These are phyloP conservation scores for Gracilinanus agilis DNA, from an alignment of 2,113 vertebrate species.

Conservation along the genomic window DNA sequence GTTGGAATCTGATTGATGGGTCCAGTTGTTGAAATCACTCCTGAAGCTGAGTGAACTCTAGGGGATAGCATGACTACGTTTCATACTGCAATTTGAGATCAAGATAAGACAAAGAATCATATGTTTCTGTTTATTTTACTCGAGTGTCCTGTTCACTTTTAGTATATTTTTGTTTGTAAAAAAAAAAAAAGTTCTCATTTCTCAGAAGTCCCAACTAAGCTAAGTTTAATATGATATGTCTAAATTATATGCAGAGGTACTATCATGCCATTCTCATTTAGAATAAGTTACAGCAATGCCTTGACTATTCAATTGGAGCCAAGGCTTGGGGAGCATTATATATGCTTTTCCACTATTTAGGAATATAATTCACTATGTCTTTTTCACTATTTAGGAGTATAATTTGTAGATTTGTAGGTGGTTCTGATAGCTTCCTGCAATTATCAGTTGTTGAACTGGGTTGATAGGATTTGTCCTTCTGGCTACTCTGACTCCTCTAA, in stretches of 20 bases:
- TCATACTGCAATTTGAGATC: background rate
- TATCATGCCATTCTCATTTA: background rate
- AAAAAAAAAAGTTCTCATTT: background rate
- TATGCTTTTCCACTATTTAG: background rate
- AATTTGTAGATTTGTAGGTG: background rate
- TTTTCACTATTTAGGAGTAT: background rate
- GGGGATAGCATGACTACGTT: background rate
- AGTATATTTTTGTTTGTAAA: background rate
- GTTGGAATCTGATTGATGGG: background rate
- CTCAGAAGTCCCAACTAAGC: background rate
- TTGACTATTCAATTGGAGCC: background rate
- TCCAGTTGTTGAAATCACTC: background rate
- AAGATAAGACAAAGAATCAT: background rate
- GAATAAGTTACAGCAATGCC: background rate
- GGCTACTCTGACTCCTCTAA: background rate
- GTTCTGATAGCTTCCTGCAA: background rate
- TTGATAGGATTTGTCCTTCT: background rate
- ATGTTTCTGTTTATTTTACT: background rate
- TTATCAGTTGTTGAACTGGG: background rate
- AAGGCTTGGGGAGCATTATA: background rate
- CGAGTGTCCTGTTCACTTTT: background rate
- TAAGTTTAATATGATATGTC: background rate
- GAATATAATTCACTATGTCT: too few relatives aligned
- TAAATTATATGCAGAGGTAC: background rate
- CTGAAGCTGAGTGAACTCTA: background rate